Percentiles rank a stretch among this genome's conserved stretches.
Evolutionary conservation across 2,113 vertebrate species (phyloP).

Genomic region (Hemiscyllium ocellatum): DNA sequence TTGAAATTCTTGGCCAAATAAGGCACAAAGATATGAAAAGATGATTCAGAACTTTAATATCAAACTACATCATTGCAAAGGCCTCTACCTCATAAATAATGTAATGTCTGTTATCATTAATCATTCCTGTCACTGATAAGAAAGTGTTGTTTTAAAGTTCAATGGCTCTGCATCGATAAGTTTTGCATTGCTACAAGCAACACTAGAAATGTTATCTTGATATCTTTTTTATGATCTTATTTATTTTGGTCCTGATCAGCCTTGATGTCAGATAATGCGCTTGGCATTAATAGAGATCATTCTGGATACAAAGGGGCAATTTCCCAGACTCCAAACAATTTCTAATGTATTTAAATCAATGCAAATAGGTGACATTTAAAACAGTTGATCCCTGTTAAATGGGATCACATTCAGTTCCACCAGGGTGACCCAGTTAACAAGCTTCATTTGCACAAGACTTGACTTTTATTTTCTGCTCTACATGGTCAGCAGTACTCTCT

Average conservation of each 20-base stretch:
- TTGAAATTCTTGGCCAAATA: background rate
- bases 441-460: background rate
- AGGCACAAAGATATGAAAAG: background rate
- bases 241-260: background rate
- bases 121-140: background rate
- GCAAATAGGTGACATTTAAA: constrained; percentile 4
- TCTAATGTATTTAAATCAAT: constrained; percentile 27
- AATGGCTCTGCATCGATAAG: background rate
- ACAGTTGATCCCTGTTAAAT: constrained; percentile 12
- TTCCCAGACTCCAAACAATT: background rate
- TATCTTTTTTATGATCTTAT: background rate
- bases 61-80: background rate
- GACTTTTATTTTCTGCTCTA: background rate
- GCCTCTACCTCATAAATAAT: constrained; percentile 11
- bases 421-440: background rate
- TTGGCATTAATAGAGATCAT: background rate
- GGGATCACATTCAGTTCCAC: background rate
- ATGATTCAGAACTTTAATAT: background rate
- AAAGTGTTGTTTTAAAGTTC: constrained; percentile 9
- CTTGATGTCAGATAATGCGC: background rate
- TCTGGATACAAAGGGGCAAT: background rate
- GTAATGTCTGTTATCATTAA: background rate
- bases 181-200: background rate
- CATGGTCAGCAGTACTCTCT: background rate
- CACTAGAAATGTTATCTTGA: background rate